These are phyloP conservation scores for Marmota flaviventris DNA, from an alignment of 2,113 vertebrate species.

Conservation along the genomic window DNA sequence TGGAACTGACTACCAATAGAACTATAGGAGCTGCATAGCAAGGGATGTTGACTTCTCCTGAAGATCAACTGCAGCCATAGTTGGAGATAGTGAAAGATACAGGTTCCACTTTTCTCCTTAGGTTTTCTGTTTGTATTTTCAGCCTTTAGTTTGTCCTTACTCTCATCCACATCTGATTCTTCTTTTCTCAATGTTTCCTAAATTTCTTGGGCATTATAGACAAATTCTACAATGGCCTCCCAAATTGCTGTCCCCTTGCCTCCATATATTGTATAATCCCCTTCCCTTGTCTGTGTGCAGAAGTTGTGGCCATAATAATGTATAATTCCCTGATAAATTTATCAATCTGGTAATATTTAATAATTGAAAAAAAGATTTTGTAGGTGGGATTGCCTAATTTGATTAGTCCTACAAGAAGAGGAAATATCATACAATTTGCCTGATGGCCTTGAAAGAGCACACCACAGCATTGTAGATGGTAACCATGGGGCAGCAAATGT, in stretches of 20 bases:
- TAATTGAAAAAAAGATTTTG: background rate
- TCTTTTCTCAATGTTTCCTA: background rate
- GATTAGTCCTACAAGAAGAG: background rate
- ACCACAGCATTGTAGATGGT: background rate
- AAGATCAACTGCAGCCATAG: background rate
- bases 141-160: background rate
- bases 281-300: background rate
- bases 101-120: background rate
- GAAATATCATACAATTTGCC: background rate
- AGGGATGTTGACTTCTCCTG: background rate
- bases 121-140: background rate
- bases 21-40: background rate
- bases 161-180: background rate
- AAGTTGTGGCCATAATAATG: background rate
- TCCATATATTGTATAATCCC: background rate
- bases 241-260: background rate
- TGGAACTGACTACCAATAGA: too few species aligned
- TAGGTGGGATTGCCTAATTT: background rate
- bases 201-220: background rate
- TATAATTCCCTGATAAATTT: background rate
- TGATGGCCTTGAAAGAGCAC: background rate
- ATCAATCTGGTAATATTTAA: background rate
- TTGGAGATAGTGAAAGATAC: background rate
- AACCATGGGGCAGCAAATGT: background rate
- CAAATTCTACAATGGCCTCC: background rate